Evolutionary conservation across 2,888 invertebrate genomes (phyloP).

Genomic region (Bhutanitis thaidina): DNA sequence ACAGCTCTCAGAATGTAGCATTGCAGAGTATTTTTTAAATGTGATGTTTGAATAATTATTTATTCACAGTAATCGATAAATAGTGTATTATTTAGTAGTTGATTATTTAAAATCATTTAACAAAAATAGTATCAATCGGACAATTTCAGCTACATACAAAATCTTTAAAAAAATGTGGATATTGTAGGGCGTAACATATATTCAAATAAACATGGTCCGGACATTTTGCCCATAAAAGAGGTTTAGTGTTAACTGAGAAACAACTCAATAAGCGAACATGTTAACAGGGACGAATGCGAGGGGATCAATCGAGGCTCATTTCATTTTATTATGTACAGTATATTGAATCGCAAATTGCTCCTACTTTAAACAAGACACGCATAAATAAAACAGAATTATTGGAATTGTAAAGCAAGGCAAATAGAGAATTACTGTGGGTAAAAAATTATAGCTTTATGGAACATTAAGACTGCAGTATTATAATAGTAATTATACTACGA

Average conservation of each 20-base stretch:
- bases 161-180: neutral
- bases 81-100: no score
- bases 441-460: no score
- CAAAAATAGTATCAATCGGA: no score
- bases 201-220: constrained; percentile 11
- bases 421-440: no score
- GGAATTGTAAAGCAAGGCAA: no score
- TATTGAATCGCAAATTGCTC: constrained; percentile 12
- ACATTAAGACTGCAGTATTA: no score
- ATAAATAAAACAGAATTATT: neutral
- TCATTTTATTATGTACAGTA: constrained; percentile 20
- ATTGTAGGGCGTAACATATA: neutral
- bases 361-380: neutral
- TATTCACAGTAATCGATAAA: no score
- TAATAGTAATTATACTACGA: no score
- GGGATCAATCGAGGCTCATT: constrained; percentile 20
- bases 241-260: constrained; percentile 27
- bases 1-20: no score
- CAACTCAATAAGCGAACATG: constrained; percentile 38
- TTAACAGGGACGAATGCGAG: constrained; percentile 20
- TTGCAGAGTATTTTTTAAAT: no score
- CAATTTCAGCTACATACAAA: neutral
- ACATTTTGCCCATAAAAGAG: constrained; percentile 20
- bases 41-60: no score
- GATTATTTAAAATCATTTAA: no score